Evolutionary conservation across 2,888 invertebrate species (phyloP).

Genomic region (Exephanes ischioxanthus): DNA sequence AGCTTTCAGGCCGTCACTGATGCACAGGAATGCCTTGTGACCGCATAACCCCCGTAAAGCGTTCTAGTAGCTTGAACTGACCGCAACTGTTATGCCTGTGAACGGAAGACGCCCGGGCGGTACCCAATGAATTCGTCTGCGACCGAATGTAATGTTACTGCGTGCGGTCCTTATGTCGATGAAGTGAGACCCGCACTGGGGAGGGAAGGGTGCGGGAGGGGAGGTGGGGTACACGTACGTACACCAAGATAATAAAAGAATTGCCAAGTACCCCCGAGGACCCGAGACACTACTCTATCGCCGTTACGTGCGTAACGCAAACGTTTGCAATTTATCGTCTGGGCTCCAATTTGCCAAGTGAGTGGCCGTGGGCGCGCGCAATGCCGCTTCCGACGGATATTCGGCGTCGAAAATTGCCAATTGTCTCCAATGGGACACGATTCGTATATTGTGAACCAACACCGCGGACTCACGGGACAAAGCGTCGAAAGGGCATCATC

Average conservation of each 20-base stretch:
- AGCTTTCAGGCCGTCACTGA: not conserved
- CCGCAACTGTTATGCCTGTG: conserved; percentile 82
- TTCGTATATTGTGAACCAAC: conserved; percentile 74
- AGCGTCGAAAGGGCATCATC: conserved; percentile 44
- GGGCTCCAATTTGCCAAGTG: conserved; percentile 81
- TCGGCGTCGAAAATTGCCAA: conserved; percentile 83
- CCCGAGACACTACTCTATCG: conserved; percentile 10
- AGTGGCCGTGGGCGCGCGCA: conserved; percentile 75
- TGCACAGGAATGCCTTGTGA: conserved; percentile 37
- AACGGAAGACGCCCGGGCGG: conserved; percentile 81
- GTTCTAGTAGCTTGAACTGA: conserved; percentile 71
- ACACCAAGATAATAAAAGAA: conserved; percentile 19
- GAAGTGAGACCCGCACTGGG: conserved; percentile 59
- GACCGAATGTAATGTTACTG: conserved; percentile 82
- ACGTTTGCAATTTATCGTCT: conserved; percentile 83
- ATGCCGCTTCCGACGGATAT: conserved; percentile 73
- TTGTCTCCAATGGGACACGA: conserved; percentile 83
- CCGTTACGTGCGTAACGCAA: conserved; percentile 50
- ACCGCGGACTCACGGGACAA: conserved; percentile 54
- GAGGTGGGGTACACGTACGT: conserved; percentile 13
- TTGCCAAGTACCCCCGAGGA: conserved; percentile 48
- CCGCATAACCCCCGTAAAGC: conserved; percentile 28
- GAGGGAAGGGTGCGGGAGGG: not conserved
- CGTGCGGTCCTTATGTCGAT: conserved; percentile 80
- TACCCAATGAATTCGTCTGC: conserved; percentile 83